Percentiles rank a stretch among this genome's conserved stretches.
Evolutionary conservation across 2,113 vertebrate species (phyloP).

Genomic region (Cyprinodon brontotheroides): DNA sequence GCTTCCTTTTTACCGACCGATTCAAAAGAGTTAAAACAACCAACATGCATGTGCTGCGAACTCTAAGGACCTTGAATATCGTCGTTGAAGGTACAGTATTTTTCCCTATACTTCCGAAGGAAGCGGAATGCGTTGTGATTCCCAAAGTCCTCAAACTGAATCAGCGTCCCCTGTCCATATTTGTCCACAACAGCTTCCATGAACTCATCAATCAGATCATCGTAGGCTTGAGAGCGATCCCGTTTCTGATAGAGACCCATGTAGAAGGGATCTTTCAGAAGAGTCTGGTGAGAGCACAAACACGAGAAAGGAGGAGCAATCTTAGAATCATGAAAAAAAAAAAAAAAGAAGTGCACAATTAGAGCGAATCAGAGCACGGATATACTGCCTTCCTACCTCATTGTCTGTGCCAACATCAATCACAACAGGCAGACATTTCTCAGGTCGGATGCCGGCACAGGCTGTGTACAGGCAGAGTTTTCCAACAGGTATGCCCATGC

Average conservation of each 20-base stretch:
- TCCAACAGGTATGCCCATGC: conserved; percentile 97
- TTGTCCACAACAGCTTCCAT: conserved; percentile 96
- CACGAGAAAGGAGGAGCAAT: background rate
- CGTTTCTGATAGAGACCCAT: conserved; percentile 96
- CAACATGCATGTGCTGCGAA: background rate
- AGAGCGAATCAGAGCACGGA: background rate
- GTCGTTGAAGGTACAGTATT: conserved; percentile 98
- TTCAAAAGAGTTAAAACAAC: background rate
- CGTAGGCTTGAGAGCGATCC: conserved; percentile 90
- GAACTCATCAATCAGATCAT: conserved; percentile 96
- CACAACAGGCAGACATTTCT: conserved; percentile 91
- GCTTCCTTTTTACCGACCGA: background rate
- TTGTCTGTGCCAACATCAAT: conserved; percentile 97
- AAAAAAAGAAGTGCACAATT: background rate
- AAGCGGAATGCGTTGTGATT: conserved; percentile 98
- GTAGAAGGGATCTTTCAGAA: conserved; percentile 92
- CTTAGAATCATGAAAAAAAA: background rate
- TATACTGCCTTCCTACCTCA: conserved; percentile 72
- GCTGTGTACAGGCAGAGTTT: conserved; percentile 96
- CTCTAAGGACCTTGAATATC: conserved; percentile 90
- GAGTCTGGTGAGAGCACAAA: conserved; percentile 72
- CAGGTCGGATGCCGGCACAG: conserved; percentile 92
- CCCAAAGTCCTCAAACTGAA: conserved; percentile 98
- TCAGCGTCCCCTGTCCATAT: conserved; percentile 93
- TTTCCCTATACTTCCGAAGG: conserved; percentile 91